Percentiles rank a stretch among this genome's conserved stretches.
Evolutionary conservation across 1,140 invertebrate genomes (phyloP).

Genomic region (Saxidomus purpurata): DNA sequence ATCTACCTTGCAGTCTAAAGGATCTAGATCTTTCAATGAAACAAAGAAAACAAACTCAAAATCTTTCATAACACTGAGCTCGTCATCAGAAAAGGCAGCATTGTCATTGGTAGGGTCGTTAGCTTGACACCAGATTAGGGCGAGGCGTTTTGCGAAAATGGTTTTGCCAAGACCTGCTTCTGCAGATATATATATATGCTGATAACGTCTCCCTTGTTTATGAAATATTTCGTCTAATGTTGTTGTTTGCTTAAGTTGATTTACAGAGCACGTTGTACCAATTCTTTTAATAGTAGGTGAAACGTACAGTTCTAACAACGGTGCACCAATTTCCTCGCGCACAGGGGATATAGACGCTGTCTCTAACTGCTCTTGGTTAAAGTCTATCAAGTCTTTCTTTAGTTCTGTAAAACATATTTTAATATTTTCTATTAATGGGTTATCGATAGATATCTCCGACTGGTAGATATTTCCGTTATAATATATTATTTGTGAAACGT

Average conservation of each 20-base stretch:
- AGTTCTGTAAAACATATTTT: neutral
- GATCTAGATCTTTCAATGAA: neutral
- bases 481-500: too few species aligned
- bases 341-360: neutral
- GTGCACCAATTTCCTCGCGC: neutral
- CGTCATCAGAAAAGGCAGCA: neutral
- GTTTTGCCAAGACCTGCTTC: neutral
- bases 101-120: neutral
- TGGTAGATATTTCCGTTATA: too few species aligned
- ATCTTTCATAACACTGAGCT: neutral
- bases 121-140: neutral
- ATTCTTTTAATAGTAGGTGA: neutral
- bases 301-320: neutral
- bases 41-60: slow-evolving; percentile 8
- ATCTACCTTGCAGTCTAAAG: neutral
- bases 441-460: too few species aligned
- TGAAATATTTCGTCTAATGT: neutral
- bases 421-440: too few species aligned
- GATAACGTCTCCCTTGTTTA: neutral
- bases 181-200: neutral
- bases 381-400: neutral
- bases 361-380: neutral
- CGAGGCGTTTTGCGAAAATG: too few species aligned
- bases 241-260: neutral
- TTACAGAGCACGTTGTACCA: too few species aligned